Evolutionary conservation across 2,888 invertebrate species (phyloP).

Genomic region (Lottia gigantea): DNA sequence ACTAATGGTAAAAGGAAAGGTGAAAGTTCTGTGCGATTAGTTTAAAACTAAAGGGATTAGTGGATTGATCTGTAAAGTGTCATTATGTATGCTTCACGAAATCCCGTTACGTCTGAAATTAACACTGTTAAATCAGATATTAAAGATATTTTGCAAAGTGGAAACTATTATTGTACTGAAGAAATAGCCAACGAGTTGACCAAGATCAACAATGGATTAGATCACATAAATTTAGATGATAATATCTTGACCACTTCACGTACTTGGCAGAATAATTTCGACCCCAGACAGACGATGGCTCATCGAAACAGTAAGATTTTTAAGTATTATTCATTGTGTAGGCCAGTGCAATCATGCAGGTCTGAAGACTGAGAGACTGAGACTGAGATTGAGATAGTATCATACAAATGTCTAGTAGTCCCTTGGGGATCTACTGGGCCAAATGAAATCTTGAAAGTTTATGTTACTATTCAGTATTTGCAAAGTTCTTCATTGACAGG

Average conservation of each 20-base stretch:
- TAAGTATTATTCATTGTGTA: neutral
- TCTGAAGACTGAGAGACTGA: too few species aligned
- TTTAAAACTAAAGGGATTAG: neutral
- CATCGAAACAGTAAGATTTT: slow-evolving; percentile 32
- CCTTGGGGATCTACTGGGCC: too few species aligned
- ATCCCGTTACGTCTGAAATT: slow-evolving; percentile 28
- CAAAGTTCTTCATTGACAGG: too few species aligned
- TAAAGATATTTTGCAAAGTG: slow-evolving; percentile 48
- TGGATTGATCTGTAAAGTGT: neutral
- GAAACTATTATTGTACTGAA: slow-evolving; percentile 62
- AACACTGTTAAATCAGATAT: slow-evolving; percentile 42
- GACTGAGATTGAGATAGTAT: too few species aligned
- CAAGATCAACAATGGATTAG: slow-evolving; percentile 56
- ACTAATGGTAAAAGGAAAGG: slow-evolving; percentile 14
- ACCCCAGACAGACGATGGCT: slow-evolving; percentile 31
- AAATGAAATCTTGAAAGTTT: too few species aligned
- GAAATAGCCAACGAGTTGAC: slow-evolving; percentile 59
- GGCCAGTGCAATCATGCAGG: too few species aligned
- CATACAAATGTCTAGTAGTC: too few species aligned
- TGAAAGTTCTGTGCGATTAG: neutral
- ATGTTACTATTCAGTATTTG: too few species aligned
- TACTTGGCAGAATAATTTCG: slow-evolving; percentile 48
- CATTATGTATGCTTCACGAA: slow-evolving; percentile 5
- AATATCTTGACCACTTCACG: slow-evolving; percentile 52
- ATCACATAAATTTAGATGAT: slow-evolving; percentile 61